Evolutionary conservation across 2,888 invertebrate genomes (phyloP).

Genomic region (Himalopsyche tibetana): DNA sequence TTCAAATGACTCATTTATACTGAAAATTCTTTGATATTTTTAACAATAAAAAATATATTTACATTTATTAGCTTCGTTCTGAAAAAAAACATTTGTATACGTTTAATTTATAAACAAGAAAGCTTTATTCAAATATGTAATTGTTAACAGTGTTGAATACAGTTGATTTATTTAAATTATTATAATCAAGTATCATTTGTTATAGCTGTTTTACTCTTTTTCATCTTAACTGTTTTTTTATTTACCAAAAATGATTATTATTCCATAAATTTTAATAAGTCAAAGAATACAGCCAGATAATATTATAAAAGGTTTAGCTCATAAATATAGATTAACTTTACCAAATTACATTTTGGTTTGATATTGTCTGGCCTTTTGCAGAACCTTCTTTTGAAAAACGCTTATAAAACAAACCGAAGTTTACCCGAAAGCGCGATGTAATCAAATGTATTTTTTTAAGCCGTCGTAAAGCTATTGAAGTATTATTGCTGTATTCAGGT

Average conservation of each 20-base stretch:
- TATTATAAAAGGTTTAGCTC: constrained; percentile 29
- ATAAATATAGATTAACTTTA: constrained; percentile 30
- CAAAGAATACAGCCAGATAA: constrained; percentile 3
- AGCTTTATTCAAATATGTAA: too few relatives aligned
- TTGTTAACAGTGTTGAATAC: too few relatives aligned
- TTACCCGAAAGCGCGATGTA: constrained; percentile 11
- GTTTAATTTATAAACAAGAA: too few relatives aligned
- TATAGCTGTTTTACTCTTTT: neutral
- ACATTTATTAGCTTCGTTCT: too few relatives aligned
- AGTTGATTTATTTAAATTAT: too few relatives aligned
- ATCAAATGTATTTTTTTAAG: constrained; percentile 29
- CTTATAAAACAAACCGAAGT: constrained; percentile 2
- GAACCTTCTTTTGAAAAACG: constrained; percentile 5
- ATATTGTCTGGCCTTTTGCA: constrained; percentile 22
- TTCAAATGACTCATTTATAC: too few relatives aligned
- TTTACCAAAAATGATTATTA: neutral
- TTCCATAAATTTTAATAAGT: constrained; percentile 31
- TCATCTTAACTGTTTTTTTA: neutral
- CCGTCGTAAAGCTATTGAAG: neutral
- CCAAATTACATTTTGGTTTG: constrained; percentile 20
- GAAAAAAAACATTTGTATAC: too few relatives aligned
- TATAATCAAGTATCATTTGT: too few relatives aligned
- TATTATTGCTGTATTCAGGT: neutral
- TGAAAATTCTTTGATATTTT: too few relatives aligned
- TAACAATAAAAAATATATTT: too few relatives aligned